These are phyloP conservation scores for Melinaea menophilus DNA, from an alignment of 2,888 invertebrate species.

Conservation along the genomic window DNA sequence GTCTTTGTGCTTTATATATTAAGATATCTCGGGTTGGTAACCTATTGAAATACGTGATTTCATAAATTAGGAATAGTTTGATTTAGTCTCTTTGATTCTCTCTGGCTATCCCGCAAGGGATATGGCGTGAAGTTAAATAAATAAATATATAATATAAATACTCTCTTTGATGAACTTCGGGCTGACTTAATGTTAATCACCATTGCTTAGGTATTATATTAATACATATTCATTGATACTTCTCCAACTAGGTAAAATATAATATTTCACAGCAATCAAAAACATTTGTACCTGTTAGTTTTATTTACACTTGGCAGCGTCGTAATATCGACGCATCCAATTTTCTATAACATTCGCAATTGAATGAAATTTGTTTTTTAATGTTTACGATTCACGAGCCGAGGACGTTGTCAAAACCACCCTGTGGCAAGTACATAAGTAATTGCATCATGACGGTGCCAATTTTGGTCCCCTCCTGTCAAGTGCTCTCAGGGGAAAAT, in stretches of 20 bases:
- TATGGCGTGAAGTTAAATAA: too few species aligned
- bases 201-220: too few species aligned
- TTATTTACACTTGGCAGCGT: constrained; percentile 7
- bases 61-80: too few species aligned
- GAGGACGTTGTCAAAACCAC: constrained; percentile 44
- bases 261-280: neutral
- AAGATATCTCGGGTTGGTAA: too few species aligned
- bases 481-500: constrained; percentile 41
- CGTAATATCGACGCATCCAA: constrained; percentile 33
- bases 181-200: too few species aligned
- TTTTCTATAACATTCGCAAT: constrained; percentile 19
- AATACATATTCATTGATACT: neutral
- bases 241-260: neutral
- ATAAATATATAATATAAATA: too few species aligned
- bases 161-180: too few species aligned
- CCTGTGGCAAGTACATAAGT: constrained; percentile 42
- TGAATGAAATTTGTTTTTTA: constrained; percentile 19
- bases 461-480: constrained; percentile 38
- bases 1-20: too few species aligned
- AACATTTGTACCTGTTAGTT: constrained; percentile 6
- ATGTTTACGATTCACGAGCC: constrained; percentile 12
- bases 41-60: too few species aligned
- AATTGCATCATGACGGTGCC: constrained; percentile 56
- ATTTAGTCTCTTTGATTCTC: too few species aligned
- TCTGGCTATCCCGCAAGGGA: too few species aligned